A percentile compares a stretch with the other conserved stretches of the same genome.
phyloP scores from a whole-genome alignment of 2,113 vertebrate genomes.

The Spermophilus dauricus region DNA sequence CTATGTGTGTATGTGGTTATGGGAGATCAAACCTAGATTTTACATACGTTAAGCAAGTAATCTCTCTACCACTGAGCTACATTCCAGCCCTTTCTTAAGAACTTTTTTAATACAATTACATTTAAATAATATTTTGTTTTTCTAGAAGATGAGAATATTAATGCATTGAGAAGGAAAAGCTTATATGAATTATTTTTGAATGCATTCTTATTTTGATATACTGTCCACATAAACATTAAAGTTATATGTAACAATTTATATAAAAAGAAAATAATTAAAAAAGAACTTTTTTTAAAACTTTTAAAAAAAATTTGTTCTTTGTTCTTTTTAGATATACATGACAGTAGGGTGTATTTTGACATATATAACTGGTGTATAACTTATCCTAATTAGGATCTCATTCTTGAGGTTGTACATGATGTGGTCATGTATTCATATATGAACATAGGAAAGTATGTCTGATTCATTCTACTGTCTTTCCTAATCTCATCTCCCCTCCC shows the following conservation, averaged over 20 bases:
- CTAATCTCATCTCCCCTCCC: too few species aligned
- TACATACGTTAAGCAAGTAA: not conserved
- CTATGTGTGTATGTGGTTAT: not conserved
- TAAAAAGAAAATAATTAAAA: not conserved
- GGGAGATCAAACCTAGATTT: not conserved
- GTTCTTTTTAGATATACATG: too few species aligned
- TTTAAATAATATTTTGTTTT: not conserved
- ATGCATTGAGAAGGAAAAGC: not conserved
- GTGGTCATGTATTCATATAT: too few species aligned
- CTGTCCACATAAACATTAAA: constrained; percentile 1
- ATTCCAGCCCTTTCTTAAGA: not conserved
- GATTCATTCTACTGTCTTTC: too few species aligned
- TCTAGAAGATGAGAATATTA: not conserved
- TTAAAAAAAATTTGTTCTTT: not conserved
- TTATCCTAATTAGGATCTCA: too few species aligned
- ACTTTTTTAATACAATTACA: not conserved
- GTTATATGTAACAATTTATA: not conserved
- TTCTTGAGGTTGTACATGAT: too few species aligned
- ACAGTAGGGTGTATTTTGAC: too few species aligned
- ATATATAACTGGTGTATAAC: too few species aligned
- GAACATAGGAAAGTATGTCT: too few species aligned
- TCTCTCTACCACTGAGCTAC: not conserved
- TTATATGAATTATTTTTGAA: not conserved
- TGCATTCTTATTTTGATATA: constrained; percentile 9
- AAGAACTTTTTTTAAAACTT: too few species aligned